Evolutionary conservation across 2,888 invertebrate genomes (phyloP).

Genomic region (Mactromeris polynyma): DNA sequence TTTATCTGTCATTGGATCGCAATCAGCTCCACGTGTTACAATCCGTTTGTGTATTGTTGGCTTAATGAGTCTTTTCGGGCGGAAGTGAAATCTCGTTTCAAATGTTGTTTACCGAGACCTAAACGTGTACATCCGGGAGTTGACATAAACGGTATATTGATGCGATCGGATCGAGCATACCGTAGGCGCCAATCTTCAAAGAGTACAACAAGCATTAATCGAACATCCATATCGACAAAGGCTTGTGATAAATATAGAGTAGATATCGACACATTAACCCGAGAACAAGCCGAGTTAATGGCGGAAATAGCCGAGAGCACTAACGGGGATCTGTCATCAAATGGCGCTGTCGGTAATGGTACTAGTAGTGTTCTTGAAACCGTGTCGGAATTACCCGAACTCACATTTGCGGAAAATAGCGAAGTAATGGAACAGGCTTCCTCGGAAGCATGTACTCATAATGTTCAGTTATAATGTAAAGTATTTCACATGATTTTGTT

Average conservation of each 20-base stretch:
- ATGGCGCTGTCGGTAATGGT: slow-evolving; percentile 48
- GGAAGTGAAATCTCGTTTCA: slow-evolving; percentile 81
- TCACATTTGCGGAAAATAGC: background rate
- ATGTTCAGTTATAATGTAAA: slow-evolving; percentile 9
- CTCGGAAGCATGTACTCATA: background rate
- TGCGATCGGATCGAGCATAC: slow-evolving; percentile 66
- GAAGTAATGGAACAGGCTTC: background rate
- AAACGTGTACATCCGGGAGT: slow-evolving; percentile 70
- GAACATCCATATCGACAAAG: slow-evolving; percentile 39
- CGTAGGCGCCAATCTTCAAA: slow-evolving; percentile 54
- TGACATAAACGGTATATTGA: slow-evolving; percentile 69
- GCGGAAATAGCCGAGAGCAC: slow-evolving; percentile 55
- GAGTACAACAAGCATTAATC: slow-evolving; percentile 32
- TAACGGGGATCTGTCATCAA: slow-evolving; percentile 53
- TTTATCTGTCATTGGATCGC: slow-evolving; percentile 88
- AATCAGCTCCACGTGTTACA: slow-evolving; percentile 88
- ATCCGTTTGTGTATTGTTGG: slow-evolving; percentile 88
- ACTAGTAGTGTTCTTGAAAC: slow-evolving; percentile 42
- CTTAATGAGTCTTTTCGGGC: slow-evolving; percentile 87
- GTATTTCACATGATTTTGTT: background rate
- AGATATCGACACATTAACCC: slow-evolving; percentile 51
- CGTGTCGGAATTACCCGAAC: slow-evolving; percentile 51
- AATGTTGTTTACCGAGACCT: slow-evolving; percentile 72
- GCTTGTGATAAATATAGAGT: slow-evolving; percentile 50
- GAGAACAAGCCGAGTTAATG: slow-evolving; percentile 57